A percentile compares a stretch with the other conserved stretches of the same genome.
Conservation (phyloP, 1,140 invertebrate species). For the Mamestra configurata region DNA sequence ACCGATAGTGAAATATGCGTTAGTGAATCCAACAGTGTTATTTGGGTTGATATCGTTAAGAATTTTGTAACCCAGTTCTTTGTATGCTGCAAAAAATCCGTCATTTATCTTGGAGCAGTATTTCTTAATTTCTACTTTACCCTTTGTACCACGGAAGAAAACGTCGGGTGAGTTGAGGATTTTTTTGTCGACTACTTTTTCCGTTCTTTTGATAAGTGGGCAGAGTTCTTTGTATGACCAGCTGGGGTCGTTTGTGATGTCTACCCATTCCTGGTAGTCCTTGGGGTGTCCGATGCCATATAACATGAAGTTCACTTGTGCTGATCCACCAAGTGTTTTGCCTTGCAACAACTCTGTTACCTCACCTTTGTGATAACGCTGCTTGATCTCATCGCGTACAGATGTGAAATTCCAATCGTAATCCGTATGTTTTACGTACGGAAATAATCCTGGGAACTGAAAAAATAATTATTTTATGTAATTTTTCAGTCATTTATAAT, state of each 20-base stretch:
- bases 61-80: conserved; percentile 14
- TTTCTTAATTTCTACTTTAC: conserved; percentile 16
- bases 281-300: not conserved
- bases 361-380: not conserved
- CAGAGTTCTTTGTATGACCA: conserved; percentile 14
- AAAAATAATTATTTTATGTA: no score
- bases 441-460: conserved; percentile 2
- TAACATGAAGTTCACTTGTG: not conserved
- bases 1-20: not conserved
- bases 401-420: conserved; percentile 36
- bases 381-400: not conserved
- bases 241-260: conserved; percentile 3
- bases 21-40: not conserved
- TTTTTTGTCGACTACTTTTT: not conserved
- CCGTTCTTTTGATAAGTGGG: conserved; percentile 1
- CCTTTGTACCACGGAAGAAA: conserved; percentile 3
- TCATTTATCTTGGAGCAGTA: not conserved
- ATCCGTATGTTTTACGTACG: not conserved
- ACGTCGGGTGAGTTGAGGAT: conserved; percentile 18
- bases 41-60: conserved; percentile 25
- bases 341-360: not conserved
- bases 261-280: conserved; percentile 19
- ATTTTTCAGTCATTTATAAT: not conserved
- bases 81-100: not conserved
- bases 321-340: conserved; percentile 32